Evolutionary conservation across 2,113 vertebrate genomes (phyloP).

Genomic region (Hyperopisus bebe): DNA sequence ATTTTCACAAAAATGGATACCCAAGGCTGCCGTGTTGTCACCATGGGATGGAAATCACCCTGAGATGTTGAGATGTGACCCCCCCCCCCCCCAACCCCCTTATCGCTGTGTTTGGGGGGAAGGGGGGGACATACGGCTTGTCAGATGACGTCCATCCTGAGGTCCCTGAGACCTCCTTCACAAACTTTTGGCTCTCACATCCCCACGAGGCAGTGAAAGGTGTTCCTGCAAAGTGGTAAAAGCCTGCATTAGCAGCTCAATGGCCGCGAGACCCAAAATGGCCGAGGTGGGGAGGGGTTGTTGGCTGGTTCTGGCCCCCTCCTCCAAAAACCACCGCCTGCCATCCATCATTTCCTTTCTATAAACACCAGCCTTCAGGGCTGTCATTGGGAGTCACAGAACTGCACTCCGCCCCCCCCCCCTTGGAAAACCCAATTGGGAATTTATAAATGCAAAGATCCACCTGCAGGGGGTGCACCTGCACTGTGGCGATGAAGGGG

Average conservation of each 20-base stretch:
- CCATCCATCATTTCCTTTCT: not conserved
- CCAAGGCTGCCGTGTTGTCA: slow-evolving; percentile 53
- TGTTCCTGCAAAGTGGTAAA: not conserved
- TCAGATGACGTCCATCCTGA: not conserved
- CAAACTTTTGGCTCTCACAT: not conserved
- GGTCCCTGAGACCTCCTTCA: not conserved
- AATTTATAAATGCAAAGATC: not conserved
- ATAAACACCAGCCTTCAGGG: not conserved
- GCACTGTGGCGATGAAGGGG: not conserved
- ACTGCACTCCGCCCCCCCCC: not conserved
- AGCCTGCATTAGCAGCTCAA: not conserved
- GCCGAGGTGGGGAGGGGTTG: not conserved
- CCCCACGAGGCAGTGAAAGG: not conserved
- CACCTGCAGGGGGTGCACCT: not conserved
- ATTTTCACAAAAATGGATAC: slow-evolving; percentile 23
- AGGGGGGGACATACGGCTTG: not conserved
- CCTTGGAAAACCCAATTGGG: not conserved
- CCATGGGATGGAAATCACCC: slow-evolving; percentile 61
- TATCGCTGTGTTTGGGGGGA: not conserved
- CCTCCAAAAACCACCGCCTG: not conserved
- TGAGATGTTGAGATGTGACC: slow-evolving; percentile 63
- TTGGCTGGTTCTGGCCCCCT: not conserved
- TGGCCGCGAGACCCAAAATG: not conserved
- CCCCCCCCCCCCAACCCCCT: slow-evolving; percentile 45
- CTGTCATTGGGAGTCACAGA: not conserved